Percentiles rank a stretch among this genome's conserved stretches.
These are phyloP conservation scores for Asobara japonica DNA, from an alignment of 1,140 invertebrate genomes.

Conservation along the genomic window DNA sequence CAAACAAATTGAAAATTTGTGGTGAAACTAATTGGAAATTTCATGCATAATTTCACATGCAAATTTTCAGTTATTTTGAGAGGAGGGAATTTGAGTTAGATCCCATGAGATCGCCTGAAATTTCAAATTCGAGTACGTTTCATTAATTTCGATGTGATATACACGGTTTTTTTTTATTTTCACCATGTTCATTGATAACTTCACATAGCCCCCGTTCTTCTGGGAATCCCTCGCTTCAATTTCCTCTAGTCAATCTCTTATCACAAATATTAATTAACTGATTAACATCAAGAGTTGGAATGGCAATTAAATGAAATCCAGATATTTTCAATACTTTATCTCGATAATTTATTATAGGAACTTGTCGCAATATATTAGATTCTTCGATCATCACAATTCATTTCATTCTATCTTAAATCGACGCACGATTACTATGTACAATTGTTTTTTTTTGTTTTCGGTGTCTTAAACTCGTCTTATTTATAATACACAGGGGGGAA, in stretches of 20 bases:
- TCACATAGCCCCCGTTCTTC: no score
- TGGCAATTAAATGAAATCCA: slow-evolving; percentile 14
- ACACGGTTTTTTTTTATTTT: no score
- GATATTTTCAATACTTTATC: slow-evolving; percentile 35
- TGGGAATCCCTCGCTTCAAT: neutral
- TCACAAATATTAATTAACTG: neutral
- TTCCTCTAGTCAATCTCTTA: neutral
- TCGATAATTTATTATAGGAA: slow-evolving; percentile 61
- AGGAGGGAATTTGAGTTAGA: no score
- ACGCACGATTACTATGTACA: slow-evolving; percentile 53
- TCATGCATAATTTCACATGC: no score
- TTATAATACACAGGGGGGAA: slow-evolving; percentile 21
- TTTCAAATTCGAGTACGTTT: no score
- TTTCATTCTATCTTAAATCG: slow-evolving; percentile 49
- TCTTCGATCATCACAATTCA: slow-evolving; percentile 37
- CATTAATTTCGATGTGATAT: no score
- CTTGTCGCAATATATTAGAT: slow-evolving; percentile 55
- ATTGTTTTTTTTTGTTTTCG: slow-evolving; percentile 15
- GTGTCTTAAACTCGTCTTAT: neutral
- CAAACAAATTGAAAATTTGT: no score
- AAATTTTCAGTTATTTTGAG: no score
- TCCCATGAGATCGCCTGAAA: no score
- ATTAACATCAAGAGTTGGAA: neutral
- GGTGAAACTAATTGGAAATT: no score
- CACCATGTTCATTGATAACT: no score